Percentiles rank a stretch among this genome's conserved stretches.
Conservation (phyloP, 2,113 vertebrate species). For the Xenopus laevis region DNA sequence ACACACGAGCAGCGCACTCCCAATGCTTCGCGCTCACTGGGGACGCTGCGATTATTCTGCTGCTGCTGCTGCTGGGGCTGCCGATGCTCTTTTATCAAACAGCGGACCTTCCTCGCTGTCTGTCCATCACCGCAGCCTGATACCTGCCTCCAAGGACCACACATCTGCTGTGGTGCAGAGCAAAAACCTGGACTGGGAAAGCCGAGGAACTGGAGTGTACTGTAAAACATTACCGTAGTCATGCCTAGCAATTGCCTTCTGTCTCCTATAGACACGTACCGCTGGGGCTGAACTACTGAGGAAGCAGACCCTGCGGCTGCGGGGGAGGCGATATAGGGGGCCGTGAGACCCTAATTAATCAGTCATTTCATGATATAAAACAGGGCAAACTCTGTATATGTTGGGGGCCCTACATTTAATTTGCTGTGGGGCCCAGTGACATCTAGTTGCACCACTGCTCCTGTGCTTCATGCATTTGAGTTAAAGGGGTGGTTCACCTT, state of each 20-base stretch:
- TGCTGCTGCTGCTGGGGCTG: not conserved
- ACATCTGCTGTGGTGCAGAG: slow-evolving; percentile 48
- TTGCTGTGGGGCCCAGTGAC: no score
- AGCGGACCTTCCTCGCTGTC: slow-evolving; percentile 44
- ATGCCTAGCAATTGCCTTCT: not conserved
- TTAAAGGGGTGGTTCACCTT: no score
- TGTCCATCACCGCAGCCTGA: slow-evolving; percentile 54
- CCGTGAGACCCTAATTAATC: no score
- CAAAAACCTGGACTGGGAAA: slow-evolving; percentile 64
- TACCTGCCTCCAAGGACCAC: slow-evolving; percentile 67
- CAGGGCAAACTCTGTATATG: no score
- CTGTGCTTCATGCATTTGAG: no score
- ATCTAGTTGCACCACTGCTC: no score
- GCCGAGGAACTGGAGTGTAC: slow-evolving; percentile 26
- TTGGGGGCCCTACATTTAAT: no score
- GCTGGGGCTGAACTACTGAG: no score
- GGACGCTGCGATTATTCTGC: slow-evolving; percentile 21
- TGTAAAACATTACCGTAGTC: not conserved
- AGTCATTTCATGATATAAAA: no score
- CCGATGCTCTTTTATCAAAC: slow-evolving; percentile 40
- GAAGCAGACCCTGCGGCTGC: no score
- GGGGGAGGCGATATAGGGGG: no score
- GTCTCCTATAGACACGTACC: no score
- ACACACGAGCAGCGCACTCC: slow-evolving; percentile 4
- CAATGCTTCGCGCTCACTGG: not conserved